Evolutionary conservation across 2,888 invertebrate species (phyloP), one percentile per base, ranked within the genome.

Genomic region (Lithophane ornitopus): DNA sequence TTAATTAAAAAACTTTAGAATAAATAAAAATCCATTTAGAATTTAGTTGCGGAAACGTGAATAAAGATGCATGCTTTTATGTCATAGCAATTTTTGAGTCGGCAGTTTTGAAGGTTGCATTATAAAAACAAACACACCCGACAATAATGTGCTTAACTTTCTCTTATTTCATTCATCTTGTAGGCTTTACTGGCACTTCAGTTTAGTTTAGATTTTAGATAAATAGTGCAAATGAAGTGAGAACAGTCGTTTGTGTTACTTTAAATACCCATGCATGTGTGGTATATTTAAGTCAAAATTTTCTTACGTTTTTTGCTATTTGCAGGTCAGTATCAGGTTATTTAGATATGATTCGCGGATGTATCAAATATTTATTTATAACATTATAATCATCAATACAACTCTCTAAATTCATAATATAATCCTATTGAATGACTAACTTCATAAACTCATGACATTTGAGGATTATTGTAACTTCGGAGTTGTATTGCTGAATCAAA

Each of bases 81-180:
- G 22, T 22, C 22, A 44, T 59, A 22, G 14, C 7, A 26, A 44
- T 28, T 1, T 34, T 54, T 61, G 16, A 62, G 9, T 70, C 49
- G 63, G 62, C 85, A 58, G n/a, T 80, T 84, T 70, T 80, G 58
- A 80, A 80, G 81, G 74, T 74, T 44, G 62, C 49, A 66, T 66
- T 67, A 62, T 44, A 80, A 70, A 83, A 74, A 74, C 74, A 84
- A 79, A 80, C 46, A 79, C 56, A 71, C 58, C 54, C 44, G 34
- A 52, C 52, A 71, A 26, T 46, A 19, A 56, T 52, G 34, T 59
- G 62, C 68, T 41, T 1, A 75, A 14, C 28, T 69, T 76, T 76
- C 49, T 63, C 16, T 26, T 49, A 49, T 49, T 66, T 66, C 2
- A n/a, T 49, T 49, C 2, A 34, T 52, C 9, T 12, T 49, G 8